Evolutionary conservation across 1,140 invertebrate genomes (phyloP), one percentile per base, ranked within the genome.

Genomic region (Bombus confusus): DNA sequence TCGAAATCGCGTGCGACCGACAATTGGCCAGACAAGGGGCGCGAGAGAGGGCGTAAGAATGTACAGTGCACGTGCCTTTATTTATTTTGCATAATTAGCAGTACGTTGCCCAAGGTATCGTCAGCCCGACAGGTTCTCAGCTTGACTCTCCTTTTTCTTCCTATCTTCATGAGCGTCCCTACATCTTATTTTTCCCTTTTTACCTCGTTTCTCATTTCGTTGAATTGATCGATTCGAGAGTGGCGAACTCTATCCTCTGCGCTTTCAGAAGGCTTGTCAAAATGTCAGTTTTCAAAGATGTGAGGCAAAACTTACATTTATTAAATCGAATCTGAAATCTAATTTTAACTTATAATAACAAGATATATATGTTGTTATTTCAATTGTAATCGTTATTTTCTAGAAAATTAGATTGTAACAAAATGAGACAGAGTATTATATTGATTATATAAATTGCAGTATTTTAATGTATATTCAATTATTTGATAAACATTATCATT

Each of bases 21-120:
- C 76, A 83, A 90, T 75, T 73, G 69, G 31, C 66, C 18, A 34
- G 77, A 43, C 37, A 69, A 73, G 64, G 66, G 71, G 68, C 59
- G 62, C 31, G 77, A 80, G 77, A 74, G 72, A 86, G 83, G 91
- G 88, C 86, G 88, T 90, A 92, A 91, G 88, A 93, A 93, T 90
- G 88, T 88, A 43, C 83, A 57, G 43, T 90, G 88, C 92, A 89
- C 92, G 92, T 93, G 91, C 91, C 92, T 93, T 92, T 92, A 92
- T 93, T 93, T 92, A 92, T 93, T 93, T 92, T 92, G 89, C 92
- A 93, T 93, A 93, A 93, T 93, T 92, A 92, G 79, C 87, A 90
- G 76, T 90, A 69, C 85, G 43, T 84, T 89, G 88, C 57, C 80
- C 71, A 76, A 37, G 68, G 85, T 81, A 87, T 77, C 87, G 88